Evolutionary conservation across 2,113 vertebrate genomes (phyloP).

Genomic region (Dolichallabes microphthalmus): DNA sequence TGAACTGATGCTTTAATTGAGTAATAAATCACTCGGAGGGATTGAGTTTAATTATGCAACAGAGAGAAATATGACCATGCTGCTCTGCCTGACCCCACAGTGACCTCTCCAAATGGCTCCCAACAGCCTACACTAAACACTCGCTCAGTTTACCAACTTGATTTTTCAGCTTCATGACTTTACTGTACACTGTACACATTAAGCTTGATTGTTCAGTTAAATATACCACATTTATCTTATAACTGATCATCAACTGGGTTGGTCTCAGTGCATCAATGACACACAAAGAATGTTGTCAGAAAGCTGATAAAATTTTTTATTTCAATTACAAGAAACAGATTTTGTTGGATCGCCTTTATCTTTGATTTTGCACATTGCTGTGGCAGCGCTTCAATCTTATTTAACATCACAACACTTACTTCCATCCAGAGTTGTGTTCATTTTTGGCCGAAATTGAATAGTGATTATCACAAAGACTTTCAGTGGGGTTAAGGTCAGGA

Average conservation of each 20-base stretch:
- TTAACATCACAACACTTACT: no score
- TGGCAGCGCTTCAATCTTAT: no score
- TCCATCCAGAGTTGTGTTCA: no score
- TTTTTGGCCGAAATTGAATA: no score
- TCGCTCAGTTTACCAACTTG: not conserved
- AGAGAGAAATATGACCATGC: not conserved
- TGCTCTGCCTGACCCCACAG: not conserved
- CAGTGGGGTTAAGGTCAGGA: no score
- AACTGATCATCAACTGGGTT: not conserved
- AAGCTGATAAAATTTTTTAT: no score
- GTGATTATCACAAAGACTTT: no score
- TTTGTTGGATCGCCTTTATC: no score
- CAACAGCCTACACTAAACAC: not conserved
- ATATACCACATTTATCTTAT: not conserved
- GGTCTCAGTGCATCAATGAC: not conserved
- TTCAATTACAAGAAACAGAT: no score
- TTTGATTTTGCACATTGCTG: no score
- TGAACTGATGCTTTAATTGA: not conserved
- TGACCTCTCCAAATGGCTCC: not conserved
- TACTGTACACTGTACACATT: no score
- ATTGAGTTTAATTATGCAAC: not conserved
- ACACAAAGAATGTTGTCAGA: no score
- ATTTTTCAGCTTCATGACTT: not conserved
- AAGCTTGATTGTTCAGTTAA: not conserved
- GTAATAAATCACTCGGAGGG: not conserved